Evolutionary conservation across 2,888 invertebrate genomes (phyloP), one percentile per base, ranked within the genome.

Genomic region (Lasius platythorax): DNA sequence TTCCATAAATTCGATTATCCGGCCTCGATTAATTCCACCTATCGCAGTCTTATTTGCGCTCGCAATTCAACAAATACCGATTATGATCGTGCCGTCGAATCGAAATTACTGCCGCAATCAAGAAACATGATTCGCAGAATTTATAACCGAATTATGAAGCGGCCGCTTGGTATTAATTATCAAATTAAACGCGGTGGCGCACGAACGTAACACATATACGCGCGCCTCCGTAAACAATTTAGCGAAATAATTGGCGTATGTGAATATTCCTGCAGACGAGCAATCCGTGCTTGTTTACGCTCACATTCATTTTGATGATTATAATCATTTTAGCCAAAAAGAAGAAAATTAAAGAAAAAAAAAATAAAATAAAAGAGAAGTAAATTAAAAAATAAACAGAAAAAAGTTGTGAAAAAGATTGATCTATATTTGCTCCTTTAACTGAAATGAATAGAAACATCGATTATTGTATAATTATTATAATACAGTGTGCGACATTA

Each of bases 161-260:
- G 72, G 58, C 37, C 82, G 82, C 64, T 53, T 70, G 70, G 30
- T 56, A 82, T 84, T 82, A 73, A 82, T 81, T 84, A 84, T 73
- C 66, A 84, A 84, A 81, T 81, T 72, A 84, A 81, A 81, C 53
- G 79, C 73, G 73, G 46, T 73, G 58, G 61, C 18, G 61, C 61
- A 46, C 37, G 46, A 12, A n/a, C 33, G 30, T 11, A 64, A 56
- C 18, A 82, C n/a, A 64, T 28, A 37, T 33, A 37, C 23, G 11
- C 30, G 12, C 15, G 53, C 15, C 58, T 53, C 33, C 50, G 78
- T 67, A 79, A 85, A 87, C 76, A 87, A 82, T 88, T 88, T 84
- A 74, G 56, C 63, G 63, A 46, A 88, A 86, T 79, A 87, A 88
- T 82, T 67, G 50, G 74, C 63, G 82, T 82, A 78, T 66, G 73